Evolutionary conservation across 2,888 invertebrate genomes (phyloP), one percentile per base, ranked within the genome.

Genomic region (Spodoptera exigua): DNA sequence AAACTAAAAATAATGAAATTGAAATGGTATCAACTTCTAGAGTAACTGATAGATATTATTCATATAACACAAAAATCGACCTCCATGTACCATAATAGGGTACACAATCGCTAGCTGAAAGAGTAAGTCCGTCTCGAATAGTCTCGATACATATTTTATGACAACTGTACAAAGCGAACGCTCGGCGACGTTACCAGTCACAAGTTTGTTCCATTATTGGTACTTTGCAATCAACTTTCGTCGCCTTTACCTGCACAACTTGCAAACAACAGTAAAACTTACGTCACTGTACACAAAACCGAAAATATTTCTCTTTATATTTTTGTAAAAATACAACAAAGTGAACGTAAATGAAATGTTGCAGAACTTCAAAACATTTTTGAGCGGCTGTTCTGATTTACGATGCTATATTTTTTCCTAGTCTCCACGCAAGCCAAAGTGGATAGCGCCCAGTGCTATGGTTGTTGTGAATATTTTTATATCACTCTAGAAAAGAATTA

Each of bases 211-310:
- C 62, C 52, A 61, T 77, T 74, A 71, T 63, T 61, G 61, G 48
- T 55, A 59, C 48, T 62, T 61, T 27, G 59, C 70, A 75, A 76
- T 76, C 70, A 76, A 76, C 74, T 73, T 57, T 61, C 36, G 55
- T 48, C 47, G 49, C 57, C 27, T 64, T 55, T 55, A 70, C 60
- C 61, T 67, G 63, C 10, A 60, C 59, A 52, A 78, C 47, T 69
- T 53, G 36, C 59, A 58, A 74, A 74, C 78, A 77, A 74, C 65
- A 60, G 65, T 61, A 35, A 66, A 75, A 77, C 71, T 71, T 77
- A 59, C 21, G 62, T 62, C 56, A n/a, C 53, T n/a, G n/a, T 14
- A 56, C 43, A 71, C 52, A 51, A 47, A 53, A 60, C 59, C 55
- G 53, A 70, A 70, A 56, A 66, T 61, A 64, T 63, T 64, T 45